phyloP scores from a whole-genome alignment of 2,797 vertebrate species.

The Xiphophorus birchmanni region DNA sequence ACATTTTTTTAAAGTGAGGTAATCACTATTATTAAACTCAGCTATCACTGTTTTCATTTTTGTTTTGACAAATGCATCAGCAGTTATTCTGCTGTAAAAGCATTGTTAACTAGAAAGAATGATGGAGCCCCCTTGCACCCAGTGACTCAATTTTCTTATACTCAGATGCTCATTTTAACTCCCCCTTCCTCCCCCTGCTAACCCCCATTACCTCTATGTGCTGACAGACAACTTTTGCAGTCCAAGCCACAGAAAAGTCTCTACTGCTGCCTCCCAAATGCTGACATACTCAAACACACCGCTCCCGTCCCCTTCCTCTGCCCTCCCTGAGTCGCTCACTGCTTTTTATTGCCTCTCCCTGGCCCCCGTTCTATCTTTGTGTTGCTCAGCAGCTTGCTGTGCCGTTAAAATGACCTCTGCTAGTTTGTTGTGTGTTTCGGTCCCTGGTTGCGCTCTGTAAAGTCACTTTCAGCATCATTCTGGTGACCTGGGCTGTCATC shows the following conservation, averaged over 20 bases:
- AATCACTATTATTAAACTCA: not conserved
- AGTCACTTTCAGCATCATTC: slow-evolving; percentile 43
- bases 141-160: slow-evolving; percentile 36
- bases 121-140: slow-evolving; percentile 27
- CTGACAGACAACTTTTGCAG: slow-evolving; percentile 73
- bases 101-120: slow-evolving; percentile 28
- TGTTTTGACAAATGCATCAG: not conserved
- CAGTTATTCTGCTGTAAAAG: slow-evolving; percentile 23
- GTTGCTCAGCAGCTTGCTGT: slow-evolving; percentile 37
- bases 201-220: slow-evolving; percentile 75
- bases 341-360: slow-evolving; percentile 23
- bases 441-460: slow-evolving; percentile 22
- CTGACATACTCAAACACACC: slow-evolving; percentile 61
- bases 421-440: slow-evolving; percentile 33
- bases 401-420: slow-evolving; percentile 40
- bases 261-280: slow-evolving; percentile 57
- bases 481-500: slow-evolving; percentile 10
- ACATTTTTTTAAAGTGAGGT: not conserved
- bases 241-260: slow-evolving; percentile 53
- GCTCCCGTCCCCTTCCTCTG: slow-evolving; percentile 21
- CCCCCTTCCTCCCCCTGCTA: slow-evolving; percentile 41
- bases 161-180: slow-evolving; percentile 34
- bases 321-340: slow-evolving; percentile 18
- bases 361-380: slow-evolving; percentile 16
- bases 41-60: not conserved